Percentiles rank a stretch among this genome's conserved stretches.
phyloP scores from a whole-genome alignment of 2,113 vertebrate species.

The Pica pica region DNA sequence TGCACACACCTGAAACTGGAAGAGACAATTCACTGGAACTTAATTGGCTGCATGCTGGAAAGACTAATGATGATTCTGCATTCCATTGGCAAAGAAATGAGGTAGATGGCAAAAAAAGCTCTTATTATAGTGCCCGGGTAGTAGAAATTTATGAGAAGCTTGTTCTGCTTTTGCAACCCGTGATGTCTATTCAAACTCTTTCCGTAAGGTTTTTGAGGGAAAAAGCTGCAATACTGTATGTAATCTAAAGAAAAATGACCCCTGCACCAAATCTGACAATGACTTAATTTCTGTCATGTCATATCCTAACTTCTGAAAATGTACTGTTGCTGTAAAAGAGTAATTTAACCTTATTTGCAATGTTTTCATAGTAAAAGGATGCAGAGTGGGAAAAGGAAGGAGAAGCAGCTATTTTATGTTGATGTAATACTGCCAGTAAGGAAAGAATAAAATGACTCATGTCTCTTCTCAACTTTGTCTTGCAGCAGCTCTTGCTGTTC shows the following conservation, averaged over 20 bases:
- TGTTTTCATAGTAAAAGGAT: not conserved
- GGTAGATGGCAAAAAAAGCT: constrained; percentile 21
- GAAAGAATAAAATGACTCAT: not conserved
- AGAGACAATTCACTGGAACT: constrained; percentile 44
- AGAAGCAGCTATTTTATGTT: not conserved
- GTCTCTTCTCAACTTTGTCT: not conserved
- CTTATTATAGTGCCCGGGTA: constrained; percentile 7
- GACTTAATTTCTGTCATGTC: not conserved
- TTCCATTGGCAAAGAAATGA: constrained; percentile 46
- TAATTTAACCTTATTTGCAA: not conserved
- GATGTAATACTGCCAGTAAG: not conserved
- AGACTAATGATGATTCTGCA: constrained; percentile 58
- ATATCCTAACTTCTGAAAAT: not conserved
- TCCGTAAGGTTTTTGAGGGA: not conserved
- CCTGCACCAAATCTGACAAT: not conserved
- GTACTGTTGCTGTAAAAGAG: not conserved
- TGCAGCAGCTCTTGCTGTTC: not conserved
- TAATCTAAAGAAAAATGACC: not conserved
- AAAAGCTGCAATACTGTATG: not conserved
- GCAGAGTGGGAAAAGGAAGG: not conserved
- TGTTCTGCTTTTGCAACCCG: constrained; percentile 8
- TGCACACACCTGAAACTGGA: constrained; percentile 46
- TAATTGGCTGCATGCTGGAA: constrained; percentile 56
- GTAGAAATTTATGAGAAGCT: constrained; percentile 37
- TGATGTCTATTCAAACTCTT: constrained; percentile 30